Conservation (phyloP, 1,140 invertebrate genomes). For the Drosophila sechellia region DNA sequence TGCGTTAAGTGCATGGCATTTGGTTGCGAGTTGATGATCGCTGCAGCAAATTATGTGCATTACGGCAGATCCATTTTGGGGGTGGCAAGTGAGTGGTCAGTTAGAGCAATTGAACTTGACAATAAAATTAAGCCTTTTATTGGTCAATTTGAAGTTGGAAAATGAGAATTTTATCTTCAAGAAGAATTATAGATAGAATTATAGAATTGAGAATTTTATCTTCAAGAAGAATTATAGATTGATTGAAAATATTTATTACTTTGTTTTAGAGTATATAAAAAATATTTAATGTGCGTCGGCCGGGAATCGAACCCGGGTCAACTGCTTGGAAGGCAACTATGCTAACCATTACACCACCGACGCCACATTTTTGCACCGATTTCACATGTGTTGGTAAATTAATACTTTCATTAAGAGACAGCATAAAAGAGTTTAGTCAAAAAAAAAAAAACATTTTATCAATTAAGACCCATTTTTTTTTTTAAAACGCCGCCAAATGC, state of each 20-base stretch:
- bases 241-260: too few species aligned
- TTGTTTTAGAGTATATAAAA: neutral
- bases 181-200: too few species aligned
- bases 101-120: slow-evolving; percentile 13
- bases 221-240: too few species aligned
- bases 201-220: too few species aligned
- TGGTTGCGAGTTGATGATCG: slow-evolving; percentile 34
- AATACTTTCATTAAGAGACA: too few species aligned
- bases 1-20: slow-evolving; percentile 51
- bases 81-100: slow-evolving; percentile 9
- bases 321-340: slow-evolving; percentile 96
- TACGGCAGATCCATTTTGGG: slow-evolving; percentile 5
- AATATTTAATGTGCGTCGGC: slow-evolving; percentile 88
- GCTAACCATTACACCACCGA: slow-evolving; percentile 91
- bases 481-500: too few species aligned
- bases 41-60: slow-evolving; percentile 50
- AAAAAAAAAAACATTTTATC: too few species aligned
- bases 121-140: slow-evolving; percentile 4
- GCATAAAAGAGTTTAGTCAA: too few species aligned
- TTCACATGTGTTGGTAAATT: too few species aligned
- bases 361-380: slow-evolving; percentile 65
- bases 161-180: too few species aligned
- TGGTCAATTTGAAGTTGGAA: neutral
- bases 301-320: slow-evolving; percentile 98
- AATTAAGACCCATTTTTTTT: too few species aligned